phyloP scores from a whole-genome alignment of 2,888 invertebrate genomes.

The Orchesella flavescens region DNA sequence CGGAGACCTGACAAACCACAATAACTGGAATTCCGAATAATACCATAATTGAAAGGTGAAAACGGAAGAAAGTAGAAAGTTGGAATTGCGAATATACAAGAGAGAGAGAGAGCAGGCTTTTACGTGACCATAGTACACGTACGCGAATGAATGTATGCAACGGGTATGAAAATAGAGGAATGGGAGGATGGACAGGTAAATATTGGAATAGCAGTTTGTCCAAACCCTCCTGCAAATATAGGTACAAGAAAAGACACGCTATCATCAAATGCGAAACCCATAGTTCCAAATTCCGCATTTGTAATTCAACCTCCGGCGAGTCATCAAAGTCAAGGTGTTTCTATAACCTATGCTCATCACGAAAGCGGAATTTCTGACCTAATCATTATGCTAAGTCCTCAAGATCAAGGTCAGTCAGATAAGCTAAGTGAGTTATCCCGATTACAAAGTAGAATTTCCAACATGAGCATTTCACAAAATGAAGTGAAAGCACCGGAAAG shows the following conservation, averaged over 20 bases:
- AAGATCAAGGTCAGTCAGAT: conserved; percentile 59
- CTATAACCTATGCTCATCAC: conserved; percentile 46
- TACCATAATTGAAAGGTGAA: conserved; percentile 35
- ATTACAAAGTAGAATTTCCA: neutral
- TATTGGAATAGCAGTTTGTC: conserved; percentile 59
- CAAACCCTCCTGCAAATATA: conserved; percentile 26
- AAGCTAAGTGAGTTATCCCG: conserved; percentile 1
- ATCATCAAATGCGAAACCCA: conserved; percentile 37
- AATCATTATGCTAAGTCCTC: conserved; percentile 30
- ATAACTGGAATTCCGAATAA: conserved; percentile 17
- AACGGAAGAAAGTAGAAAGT: conserved; percentile 38
- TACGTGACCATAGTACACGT: conserved; percentile 24
- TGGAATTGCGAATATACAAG: conserved; percentile 1
- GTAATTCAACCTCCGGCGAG: conserved; percentile 46
- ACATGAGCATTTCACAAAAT: conserved; percentile 13
- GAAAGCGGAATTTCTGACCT: conserved; percentile 32
- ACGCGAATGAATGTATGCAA: conserved; percentile 55
- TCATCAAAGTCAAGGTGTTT: conserved; percentile 53
- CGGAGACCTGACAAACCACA: conserved; percentile 38
- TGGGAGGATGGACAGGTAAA: conserved; percentile 59
- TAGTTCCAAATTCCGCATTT: conserved; percentile 58
- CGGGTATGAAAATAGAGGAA: conserved; percentile 61
- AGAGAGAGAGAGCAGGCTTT: conserved; percentile 5
- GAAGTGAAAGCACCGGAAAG: neutral
- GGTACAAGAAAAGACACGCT: conserved; percentile 25